A percentile compares a stretch with the other conserved stretches of the same genome.
These are phyloP conservation scores for Bruchidius siliquastri DNA, from an alignment of 2,888 invertebrate genomes.

Conservation along the genomic window DNA sequence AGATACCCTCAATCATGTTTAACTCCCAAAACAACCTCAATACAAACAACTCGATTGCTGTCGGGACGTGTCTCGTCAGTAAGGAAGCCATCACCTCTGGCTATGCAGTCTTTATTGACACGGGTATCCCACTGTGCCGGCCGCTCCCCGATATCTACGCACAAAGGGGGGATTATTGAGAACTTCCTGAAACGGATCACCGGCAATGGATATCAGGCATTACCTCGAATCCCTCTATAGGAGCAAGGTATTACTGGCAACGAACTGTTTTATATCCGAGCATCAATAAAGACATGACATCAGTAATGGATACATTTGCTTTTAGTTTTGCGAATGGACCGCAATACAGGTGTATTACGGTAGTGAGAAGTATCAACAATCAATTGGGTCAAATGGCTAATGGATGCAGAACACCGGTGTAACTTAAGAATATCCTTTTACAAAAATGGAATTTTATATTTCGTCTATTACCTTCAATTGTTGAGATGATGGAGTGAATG, in stretches of 20 bases:
- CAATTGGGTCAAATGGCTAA: too few species aligned
- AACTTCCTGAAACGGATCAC: neutral
- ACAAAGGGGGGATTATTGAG: neutral
- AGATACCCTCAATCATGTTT: neutral
- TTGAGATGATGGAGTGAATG: too few species aligned
- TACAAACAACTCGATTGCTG: neutral
- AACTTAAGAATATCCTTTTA: too few species aligned
- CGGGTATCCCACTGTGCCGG: neutral
- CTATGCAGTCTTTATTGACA: neutral
- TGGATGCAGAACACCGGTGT: too few species aligned
- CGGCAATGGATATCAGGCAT: neutral
- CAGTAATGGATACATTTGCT: neutral
- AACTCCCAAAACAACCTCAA: neutral
- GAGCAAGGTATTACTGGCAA: neutral
- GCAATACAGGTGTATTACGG: neutral
- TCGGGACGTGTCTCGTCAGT: neutral
- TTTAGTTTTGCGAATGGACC: neutral
- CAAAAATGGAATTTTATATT: too few species aligned
- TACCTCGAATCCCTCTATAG: neutral
- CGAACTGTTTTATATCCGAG: neutral
- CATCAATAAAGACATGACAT: neutral
- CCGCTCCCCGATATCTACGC: neutral
- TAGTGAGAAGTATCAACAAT: neutral
- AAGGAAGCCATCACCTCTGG: neutral
- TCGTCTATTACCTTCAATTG: too few species aligned